Percentiles rank a stretch among this genome's conserved stretches.
phyloP scores from a whole-genome alignment of 2,113 vertebrate genomes.

The Felis chaus region DNA sequence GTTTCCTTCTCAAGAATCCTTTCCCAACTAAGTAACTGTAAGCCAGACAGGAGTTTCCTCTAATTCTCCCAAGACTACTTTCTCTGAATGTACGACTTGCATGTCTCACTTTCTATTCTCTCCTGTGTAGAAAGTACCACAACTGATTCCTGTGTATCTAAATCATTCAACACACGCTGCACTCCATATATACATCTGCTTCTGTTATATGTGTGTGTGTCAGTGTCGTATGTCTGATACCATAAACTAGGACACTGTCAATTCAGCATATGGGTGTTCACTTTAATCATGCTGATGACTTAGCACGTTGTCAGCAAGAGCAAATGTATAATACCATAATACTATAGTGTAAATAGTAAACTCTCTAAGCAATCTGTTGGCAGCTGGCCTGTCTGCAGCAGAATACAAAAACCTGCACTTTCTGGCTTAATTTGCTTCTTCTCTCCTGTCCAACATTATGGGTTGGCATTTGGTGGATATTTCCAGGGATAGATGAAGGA shows the following conservation, averaged over 20 bases:
- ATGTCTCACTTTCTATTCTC: constrained; percentile 60
- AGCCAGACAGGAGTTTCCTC: constrained; percentile 45
- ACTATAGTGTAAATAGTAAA: neutral
- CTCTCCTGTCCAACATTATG: neutral
- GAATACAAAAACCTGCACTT: constrained; percentile 7
- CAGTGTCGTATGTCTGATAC: neutral
- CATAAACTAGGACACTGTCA: neutral
- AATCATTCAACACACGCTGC: constrained; percentile 34
- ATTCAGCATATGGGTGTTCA: neutral
- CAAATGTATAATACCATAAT: neutral
- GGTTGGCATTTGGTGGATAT: neutral
- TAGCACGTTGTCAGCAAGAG: constrained; percentile 41
- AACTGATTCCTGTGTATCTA: constrained; percentile 43
- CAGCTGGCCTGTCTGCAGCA: constrained; percentile 38
- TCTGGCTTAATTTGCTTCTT: constrained; percentile 28
- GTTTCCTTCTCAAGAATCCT: constrained; percentile 21
- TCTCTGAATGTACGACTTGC: constrained; percentile 37
- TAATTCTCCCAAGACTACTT: constrained; percentile 44
- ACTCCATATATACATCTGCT: constrained; percentile 7
- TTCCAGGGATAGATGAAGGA: constrained; percentile 1
- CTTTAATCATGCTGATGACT: constrained; percentile 44
- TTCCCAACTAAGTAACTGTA: constrained; percentile 22
- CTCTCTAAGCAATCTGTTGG: constrained; percentile 32
- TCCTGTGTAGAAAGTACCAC: constrained; percentile 42
- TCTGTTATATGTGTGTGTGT: neutral